Conservation (phyloP, 2,888 invertebrate species). For the Globia sparganii region DNA sequence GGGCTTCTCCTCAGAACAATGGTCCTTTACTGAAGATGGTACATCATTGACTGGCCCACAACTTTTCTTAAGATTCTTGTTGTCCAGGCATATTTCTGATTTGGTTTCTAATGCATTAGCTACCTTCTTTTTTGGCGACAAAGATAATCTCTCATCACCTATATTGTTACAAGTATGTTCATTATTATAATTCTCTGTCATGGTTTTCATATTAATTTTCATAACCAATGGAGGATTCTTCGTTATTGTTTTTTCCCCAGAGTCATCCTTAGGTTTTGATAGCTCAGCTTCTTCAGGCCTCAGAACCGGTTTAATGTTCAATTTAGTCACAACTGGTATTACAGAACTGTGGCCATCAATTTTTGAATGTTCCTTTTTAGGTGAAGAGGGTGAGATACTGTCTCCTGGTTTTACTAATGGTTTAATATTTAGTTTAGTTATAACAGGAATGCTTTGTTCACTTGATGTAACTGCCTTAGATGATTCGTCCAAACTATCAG, state of each 20-base stretch:
- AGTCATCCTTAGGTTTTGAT: constrained; percentile 72
- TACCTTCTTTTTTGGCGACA: constrained; percentile 75
- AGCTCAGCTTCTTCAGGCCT: constrained; percentile 82
- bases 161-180: constrained; percentile 77
- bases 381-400: constrained; percentile 78
- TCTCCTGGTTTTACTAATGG: constrained; percentile 83
- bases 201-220: constrained; percentile 87
- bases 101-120: constrained; percentile 69
- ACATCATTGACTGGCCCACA: constrained; percentile 41
- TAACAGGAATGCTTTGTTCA: constrained; percentile 82
- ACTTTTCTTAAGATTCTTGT: constrained; percentile 46
- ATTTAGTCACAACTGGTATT: constrained; percentile 84
- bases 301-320: constrained; percentile 88
- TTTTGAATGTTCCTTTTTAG: constrained; percentile 82
- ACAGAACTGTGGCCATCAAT: constrained; percentile 70
- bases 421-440: constrained; percentile 87
- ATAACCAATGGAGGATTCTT: constrained; percentile 86
- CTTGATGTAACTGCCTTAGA: constrained; percentile 69
- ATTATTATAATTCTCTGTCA: constrained; percentile 75
- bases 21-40: constrained; percentile 35
- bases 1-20: constrained; percentile 43
- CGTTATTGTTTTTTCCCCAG: constrained; percentile 70
- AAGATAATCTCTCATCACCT: constrained; percentile 80
- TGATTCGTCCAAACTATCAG: constrained; percentile 76
- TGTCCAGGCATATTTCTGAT: constrained; percentile 50